Evolutionary conservation across 2,888 invertebrate species (phyloP).

Genomic region (Epinotia bilunana): DNA sequence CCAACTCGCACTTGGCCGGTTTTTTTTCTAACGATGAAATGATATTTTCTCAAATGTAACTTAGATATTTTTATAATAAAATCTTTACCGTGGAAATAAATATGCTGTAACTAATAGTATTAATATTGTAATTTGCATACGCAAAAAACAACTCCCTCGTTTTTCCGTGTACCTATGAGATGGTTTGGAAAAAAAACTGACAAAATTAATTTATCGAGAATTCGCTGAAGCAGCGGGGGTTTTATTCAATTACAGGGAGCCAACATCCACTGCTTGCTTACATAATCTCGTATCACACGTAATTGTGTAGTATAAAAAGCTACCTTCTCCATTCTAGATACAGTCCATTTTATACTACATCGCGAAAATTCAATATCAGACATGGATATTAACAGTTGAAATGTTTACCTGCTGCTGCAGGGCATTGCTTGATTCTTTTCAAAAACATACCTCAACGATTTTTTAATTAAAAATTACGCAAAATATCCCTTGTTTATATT

Average conservation of each 20-base stretch:
- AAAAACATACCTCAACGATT: conserved; percentile 64
- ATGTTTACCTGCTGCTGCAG: conserved; percentile 74
- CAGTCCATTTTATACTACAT: neutral
- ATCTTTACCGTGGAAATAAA: no score
- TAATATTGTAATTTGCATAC: neutral
- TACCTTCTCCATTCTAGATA: neutral
- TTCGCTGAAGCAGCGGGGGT: conserved; percentile 70
- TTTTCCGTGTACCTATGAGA: conserved; percentile 62
- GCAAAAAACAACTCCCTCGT: conserved; percentile 25
- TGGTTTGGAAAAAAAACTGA: conserved; percentile 65
- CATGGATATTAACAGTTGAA: conserved; percentile 40
- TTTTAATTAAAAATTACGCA: conserved; percentile 52
- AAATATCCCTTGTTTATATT: conserved; percentile 13
- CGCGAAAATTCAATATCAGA: neutral
- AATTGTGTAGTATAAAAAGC: neutral
- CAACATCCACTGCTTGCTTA: conserved; percentile 49
- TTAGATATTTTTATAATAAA: no score
- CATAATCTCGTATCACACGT: neutral
- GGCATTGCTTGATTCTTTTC: conserved; percentile 65
- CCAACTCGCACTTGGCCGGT: no score
- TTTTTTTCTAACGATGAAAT: no score
- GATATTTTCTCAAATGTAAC: no score
- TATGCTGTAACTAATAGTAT: neutral
- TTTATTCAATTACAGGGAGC: conserved; percentile 77
- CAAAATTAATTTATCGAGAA: conserved; percentile 74